These are phyloP conservation scores for Samia ricini DNA, from an alignment of 1,140 invertebrate species.

Conservation along the genomic window DNA sequence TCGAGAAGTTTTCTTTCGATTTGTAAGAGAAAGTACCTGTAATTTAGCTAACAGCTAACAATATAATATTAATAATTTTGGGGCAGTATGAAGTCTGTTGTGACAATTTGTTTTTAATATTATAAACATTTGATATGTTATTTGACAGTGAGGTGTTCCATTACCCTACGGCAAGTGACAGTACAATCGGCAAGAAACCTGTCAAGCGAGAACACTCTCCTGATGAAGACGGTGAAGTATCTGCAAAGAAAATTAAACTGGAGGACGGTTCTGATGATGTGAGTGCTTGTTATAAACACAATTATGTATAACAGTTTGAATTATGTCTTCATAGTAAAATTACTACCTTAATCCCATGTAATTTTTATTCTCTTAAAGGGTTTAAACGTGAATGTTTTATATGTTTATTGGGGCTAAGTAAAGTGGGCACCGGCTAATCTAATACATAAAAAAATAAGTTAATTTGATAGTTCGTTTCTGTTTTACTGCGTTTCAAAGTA, in stretches of 20 bases:
- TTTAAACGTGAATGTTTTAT: background rate
- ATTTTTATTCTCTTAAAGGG: background rate
- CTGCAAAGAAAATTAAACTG: slow-evolving; percentile 56
- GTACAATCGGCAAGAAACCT: slow-evolving; percentile 55
- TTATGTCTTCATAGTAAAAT: background rate
- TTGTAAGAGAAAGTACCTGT: too few relatives aligned
- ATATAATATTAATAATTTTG: too few relatives aligned
- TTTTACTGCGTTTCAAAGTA: too few relatives aligned
- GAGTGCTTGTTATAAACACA: slow-evolving; percentile 23
- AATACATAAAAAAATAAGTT: background rate
- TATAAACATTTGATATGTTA: background rate
- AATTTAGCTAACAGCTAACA: too few relatives aligned
- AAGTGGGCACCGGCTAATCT: background rate
- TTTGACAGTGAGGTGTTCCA: slow-evolving; percentile 49
- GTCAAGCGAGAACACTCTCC: slow-evolving; percentile 62
- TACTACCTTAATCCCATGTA: background rate
- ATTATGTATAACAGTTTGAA: background rate
- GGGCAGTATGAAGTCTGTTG: too few relatives aligned
- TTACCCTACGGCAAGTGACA: slow-evolving; percentile 55
- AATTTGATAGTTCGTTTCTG: too few relatives aligned
- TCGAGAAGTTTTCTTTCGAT: too few relatives aligned
- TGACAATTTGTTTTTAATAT: background rate
- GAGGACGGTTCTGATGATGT: slow-evolving; percentile 49
- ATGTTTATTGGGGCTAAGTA: background rate
- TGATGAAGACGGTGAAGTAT: slow-evolving; percentile 38